phyloP scores from a whole-genome alignment of 2,888 invertebrate species.

The Pseudanteris insignis region DNA sequence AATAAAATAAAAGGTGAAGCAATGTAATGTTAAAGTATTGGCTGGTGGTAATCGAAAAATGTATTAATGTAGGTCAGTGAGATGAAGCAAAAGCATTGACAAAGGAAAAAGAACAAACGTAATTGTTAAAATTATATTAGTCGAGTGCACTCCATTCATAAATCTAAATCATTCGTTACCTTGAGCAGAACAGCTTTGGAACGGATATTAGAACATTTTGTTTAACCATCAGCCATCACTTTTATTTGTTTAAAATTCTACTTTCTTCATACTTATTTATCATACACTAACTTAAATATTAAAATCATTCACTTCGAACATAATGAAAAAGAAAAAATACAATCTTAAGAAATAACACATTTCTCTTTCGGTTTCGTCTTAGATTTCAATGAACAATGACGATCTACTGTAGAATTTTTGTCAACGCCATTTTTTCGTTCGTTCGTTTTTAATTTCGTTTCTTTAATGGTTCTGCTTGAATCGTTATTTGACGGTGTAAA shows the following conservation, averaged over 20 bases:
- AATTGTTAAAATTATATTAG: slow-evolving; percentile 44
- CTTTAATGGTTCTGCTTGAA: not conserved
- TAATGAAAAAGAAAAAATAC: slow-evolving; percentile 10
- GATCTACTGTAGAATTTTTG: slow-evolving; percentile 40
- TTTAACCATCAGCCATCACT: slow-evolving; percentile 49
- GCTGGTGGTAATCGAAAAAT: slow-evolving; percentile 47
- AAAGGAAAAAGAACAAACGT: slow-evolving; percentile 36
- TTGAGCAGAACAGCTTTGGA: slow-evolving; percentile 27
- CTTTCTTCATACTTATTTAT: slow-evolving; percentile 45
- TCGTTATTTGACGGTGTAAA: slow-evolving; percentile 9
- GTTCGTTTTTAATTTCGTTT: slow-evolving; percentile 8
- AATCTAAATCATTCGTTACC: slow-evolving; percentile 45
- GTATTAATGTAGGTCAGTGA: slow-evolving; percentile 37
- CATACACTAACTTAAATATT: slow-evolving; percentile 38
- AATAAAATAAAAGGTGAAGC: slow-evolving; percentile 15
- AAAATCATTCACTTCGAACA: slow-evolving; percentile 17
- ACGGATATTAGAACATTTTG: slow-evolving; percentile 36
- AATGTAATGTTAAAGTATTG: slow-evolving; percentile 42
- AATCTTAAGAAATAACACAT: slow-evolving; percentile 55
- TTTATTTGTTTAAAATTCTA: slow-evolving; percentile 27
- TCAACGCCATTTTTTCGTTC: slow-evolving; percentile 6
- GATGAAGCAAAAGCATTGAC: slow-evolving; percentile 44
- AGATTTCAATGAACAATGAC: slow-evolving; percentile 51
- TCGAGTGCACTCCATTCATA: slow-evolving; percentile 46
- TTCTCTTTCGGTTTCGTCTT: slow-evolving; percentile 55